Evolutionary conservation across 2,797 vertebrate genomes (phyloP).

Genomic region (Premnoplex brunnescens): DNA sequence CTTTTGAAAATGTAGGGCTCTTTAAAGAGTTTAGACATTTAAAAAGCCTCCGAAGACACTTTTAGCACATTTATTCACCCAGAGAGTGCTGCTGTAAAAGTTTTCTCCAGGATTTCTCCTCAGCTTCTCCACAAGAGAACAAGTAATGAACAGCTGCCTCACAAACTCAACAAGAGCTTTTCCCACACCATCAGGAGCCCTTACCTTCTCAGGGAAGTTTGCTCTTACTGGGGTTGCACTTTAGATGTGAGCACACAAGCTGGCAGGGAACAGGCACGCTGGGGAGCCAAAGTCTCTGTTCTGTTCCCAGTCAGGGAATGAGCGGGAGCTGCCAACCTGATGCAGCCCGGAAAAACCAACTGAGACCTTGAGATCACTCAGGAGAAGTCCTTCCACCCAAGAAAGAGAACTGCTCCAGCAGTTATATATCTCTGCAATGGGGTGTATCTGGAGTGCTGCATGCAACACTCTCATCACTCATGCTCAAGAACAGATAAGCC

Average conservation of each 20-base stretch:
- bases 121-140: not conserved
- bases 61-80: not conserved
- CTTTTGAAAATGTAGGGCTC: not conserved
- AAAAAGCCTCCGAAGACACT: not conserved
- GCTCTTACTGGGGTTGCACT: not conserved
- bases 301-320: not conserved
- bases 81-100: not conserved
- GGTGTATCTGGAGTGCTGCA: not conserved
- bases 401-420: not conserved
- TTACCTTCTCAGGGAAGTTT: not conserved
- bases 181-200: not conserved
- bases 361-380: not conserved
- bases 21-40: not conserved
- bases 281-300: not conserved
- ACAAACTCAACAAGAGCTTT: not conserved
- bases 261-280: not conserved
- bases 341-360: conserved; percentile 7
- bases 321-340: not conserved
- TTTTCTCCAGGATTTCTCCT: not conserved
- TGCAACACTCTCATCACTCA: not conserved
- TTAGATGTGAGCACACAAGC: not conserved
- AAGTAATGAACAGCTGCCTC: not conserved
- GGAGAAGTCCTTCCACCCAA: not conserved
- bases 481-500: not conserved
- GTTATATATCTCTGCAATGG: not conserved